A percentile compares a stretch with the other conserved stretches of the same genome.
Evolutionary conservation across 2,888 invertebrate species (phyloP).

Genomic region (Diabrotica balteata): DNA sequence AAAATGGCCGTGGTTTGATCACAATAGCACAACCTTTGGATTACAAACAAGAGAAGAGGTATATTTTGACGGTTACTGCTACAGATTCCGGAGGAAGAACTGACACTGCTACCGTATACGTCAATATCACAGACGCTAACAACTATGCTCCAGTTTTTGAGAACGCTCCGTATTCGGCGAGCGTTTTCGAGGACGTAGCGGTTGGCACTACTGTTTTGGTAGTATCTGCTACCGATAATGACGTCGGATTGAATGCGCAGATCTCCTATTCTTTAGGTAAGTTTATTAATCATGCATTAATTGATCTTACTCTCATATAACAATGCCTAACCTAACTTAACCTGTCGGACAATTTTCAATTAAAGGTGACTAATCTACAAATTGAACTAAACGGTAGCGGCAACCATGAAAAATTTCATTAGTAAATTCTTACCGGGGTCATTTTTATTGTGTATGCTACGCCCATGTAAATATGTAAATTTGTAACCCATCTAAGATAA

Average conservation of each 20-base stretch:
- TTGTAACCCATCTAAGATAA: no score
- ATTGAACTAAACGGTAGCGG: no score
- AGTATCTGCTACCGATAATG: slow-evolving; percentile 91
- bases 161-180: slow-evolving; percentile 89
- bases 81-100: slow-evolving; percentile 88
- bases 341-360: no score
- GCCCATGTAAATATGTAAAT: no score
- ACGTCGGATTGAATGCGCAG: slow-evolving; percentile 94
- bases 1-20: slow-evolving; percentile 84
- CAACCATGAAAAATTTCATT: no score
- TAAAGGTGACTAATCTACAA: no score
- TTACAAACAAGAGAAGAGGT: slow-evolving; percentile 89
- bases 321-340: no score
- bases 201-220: slow-evolving; percentile 91
- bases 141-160: slow-evolving; percentile 93
- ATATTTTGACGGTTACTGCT: slow-evolving; percentile 85
- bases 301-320: no score
- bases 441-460: no score
- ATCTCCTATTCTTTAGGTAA: slow-evolving; percentile 74
- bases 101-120: slow-evolving; percentile 88
- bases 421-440: no score
- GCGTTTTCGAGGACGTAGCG: slow-evolving; percentile 91
- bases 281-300: background rate
- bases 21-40: slow-evolving; percentile 91
- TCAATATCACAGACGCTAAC: slow-evolving; percentile 94